phyloP scores from a whole-genome alignment of 1,140 invertebrate genomes.

The Wiebesia pumilae region DNA sequence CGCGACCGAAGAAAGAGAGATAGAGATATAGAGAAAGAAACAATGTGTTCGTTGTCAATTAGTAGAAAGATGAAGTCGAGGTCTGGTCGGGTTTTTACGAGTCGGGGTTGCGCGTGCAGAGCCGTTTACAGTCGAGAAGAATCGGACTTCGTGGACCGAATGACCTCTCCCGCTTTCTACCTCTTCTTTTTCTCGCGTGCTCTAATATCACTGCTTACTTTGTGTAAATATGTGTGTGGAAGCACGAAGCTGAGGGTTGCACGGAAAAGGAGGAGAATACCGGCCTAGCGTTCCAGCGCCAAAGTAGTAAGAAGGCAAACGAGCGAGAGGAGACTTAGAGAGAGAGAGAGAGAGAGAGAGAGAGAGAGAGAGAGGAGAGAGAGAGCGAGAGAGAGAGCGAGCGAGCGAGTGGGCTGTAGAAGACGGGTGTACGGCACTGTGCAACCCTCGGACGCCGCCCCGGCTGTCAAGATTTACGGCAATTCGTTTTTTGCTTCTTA shows the following conservation, averaged over 20 bases:
- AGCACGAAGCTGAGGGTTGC: neutral
- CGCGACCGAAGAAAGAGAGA: neutral
- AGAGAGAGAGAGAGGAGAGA: neutral
- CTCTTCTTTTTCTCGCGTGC: constrained; percentile 28
- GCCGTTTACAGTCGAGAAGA: constrained; percentile 72
- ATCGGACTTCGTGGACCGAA: constrained; percentile 69
- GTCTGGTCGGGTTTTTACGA: constrained; percentile 58
- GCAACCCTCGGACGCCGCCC: constrained; percentile 24
- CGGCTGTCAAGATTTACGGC: constrained; percentile 59
- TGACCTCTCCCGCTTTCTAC: constrained; percentile 58
- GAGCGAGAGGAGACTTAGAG: neutral
- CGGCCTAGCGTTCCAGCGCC: neutral
- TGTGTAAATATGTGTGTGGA: constrained; percentile 37
- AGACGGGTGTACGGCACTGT: neutral
- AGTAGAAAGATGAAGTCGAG: constrained; percentile 56
- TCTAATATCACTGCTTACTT: constrained; percentile 38
- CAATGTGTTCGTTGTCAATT: constrained; percentile 65
- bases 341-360: constrained; percentile 29
- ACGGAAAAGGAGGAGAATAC: neutral
- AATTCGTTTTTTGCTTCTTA: constrained; percentile 62
- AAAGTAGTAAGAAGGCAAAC: neutral
- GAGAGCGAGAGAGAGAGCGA: no score
- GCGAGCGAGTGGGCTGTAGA: no score
- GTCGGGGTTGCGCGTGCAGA: constrained; percentile 41
- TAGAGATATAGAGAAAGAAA: constrained; percentile 55